Evolutionary conservation across 2,113 vertebrate genomes (phyloP).

Genomic region (Campylomormyrus numenius): DNA sequence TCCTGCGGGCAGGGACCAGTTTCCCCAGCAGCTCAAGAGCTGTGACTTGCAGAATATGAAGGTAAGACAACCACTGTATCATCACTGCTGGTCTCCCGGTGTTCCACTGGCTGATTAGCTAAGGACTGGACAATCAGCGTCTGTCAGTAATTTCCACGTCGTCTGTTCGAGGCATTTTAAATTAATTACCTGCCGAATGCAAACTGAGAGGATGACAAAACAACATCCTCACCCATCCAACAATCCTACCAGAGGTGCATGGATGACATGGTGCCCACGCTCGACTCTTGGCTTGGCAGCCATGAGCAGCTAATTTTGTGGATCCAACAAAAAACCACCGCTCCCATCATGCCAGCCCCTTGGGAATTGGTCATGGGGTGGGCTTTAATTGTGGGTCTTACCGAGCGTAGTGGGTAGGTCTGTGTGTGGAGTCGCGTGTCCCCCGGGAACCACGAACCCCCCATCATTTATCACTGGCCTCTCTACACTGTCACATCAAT

Average conservation of each 20-base stretch:
- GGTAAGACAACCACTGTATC: neutral
- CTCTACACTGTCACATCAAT: slow-evolving; percentile 7
- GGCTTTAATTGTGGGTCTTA: slow-evolving; percentile 50
- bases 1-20: slow-evolving; percentile 30
- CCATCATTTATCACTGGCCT: slow-evolving; percentile 44
- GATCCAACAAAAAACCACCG: neutral
- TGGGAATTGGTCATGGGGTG: slow-evolving; percentile 39
- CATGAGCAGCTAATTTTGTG: neutral
- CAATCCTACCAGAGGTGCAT: neutral
- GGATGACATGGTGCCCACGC: neutral
- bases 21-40: neutral
- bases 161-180: neutral
- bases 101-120: neutral
- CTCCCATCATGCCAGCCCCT: neutral
- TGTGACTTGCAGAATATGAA: neutral
- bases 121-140: neutral
- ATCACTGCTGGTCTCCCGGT: neutral
- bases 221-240: neutral
- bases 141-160: neutral
- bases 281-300: neutral
- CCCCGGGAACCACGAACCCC: slow-evolving; percentile 53
- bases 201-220: neutral
- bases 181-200: neutral
- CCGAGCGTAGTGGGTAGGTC: slow-evolving; percentile 31
- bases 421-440: slow-evolving; percentile 43